Evolutionary conservation across 2,888 invertebrate species (phyloP).

Genomic region (Bombylius discolor): DNA sequence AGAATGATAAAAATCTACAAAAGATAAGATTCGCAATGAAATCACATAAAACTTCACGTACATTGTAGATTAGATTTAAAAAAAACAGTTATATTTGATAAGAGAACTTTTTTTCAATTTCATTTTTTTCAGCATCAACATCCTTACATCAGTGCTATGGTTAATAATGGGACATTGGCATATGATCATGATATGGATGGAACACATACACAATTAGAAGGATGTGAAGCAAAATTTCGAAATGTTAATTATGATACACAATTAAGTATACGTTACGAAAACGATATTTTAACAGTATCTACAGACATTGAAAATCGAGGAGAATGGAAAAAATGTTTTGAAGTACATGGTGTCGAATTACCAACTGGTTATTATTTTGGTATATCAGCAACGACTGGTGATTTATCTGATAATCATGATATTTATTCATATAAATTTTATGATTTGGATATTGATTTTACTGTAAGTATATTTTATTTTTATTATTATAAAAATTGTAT

Average conservation of each 20-base stretch:
- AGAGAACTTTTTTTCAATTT: slow-evolving; percentile 32
- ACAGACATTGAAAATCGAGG: slow-evolving; percentile 85
- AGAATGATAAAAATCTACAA: no score
- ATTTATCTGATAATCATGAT: slow-evolving; percentile 93
- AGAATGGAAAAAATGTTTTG: slow-evolving; percentile 88
- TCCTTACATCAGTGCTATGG: slow-evolving; percentile 96
- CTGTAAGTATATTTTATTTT: slow-evolving; percentile 16
- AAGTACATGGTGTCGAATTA: slow-evolving; percentile 73
- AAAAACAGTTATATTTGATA: no score
- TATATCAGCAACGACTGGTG: slow-evolving; percentile 90
- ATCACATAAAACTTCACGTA: no score
- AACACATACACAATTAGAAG: slow-evolving; percentile 84
- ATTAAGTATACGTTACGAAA: slow-evolving; percentile 80
- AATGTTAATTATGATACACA: slow-evolving; percentile 84
- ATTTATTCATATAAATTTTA: slow-evolving; percentile 82
- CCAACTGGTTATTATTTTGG: slow-evolving; percentile 95
- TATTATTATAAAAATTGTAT: not conserved
- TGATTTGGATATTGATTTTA: slow-evolving; percentile 70
- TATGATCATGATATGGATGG: slow-evolving; percentile 99
- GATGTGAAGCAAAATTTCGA: slow-evolving; percentile 92
- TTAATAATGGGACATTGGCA: slow-evolving; percentile 87
- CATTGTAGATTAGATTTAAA: not conserved
- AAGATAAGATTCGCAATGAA: no score
- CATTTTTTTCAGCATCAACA: slow-evolving; percentile 89
- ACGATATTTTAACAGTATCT: slow-evolving; percentile 78